phyloP scores from a whole-genome alignment of 2,888 invertebrate species.

The Lydus trimaculatus region DNA sequence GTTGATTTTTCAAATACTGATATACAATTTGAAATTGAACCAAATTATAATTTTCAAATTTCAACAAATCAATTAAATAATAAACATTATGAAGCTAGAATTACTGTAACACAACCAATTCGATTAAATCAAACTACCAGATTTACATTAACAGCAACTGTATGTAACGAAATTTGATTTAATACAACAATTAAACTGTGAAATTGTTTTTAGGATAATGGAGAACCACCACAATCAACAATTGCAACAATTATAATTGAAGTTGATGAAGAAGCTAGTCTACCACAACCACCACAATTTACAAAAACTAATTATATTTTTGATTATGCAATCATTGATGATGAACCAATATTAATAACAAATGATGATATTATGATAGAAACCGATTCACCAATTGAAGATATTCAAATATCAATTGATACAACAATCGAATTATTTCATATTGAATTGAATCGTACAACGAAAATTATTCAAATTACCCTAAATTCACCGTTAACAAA shows the following conservation, averaged over 20 bases:
- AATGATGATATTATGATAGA: constrained; percentile 14
- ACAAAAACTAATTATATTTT: constrained; percentile 60
- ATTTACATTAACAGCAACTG: constrained; percentile 46
- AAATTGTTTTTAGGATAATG: constrained; percentile 38
- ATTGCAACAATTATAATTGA: constrained; percentile 51
- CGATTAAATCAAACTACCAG: constrained; percentile 27
- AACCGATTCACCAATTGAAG: constrained; percentile 2
- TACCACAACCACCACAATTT: constrained; percentile 63
- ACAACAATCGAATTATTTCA: too few species aligned
- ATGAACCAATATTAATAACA: constrained; percentile 38
- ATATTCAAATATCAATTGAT: constrained; percentile 9
- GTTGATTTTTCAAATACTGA: constrained; percentile 63
- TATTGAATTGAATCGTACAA: neutral
- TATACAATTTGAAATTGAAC: constrained; percentile 42
- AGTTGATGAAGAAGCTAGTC: constrained; percentile 56
- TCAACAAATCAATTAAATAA: constrained; percentile 17
- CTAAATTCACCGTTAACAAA: neutral
- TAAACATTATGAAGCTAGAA: constrained; percentile 38
- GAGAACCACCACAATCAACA: constrained; percentile 22
- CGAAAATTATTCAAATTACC: constrained; percentile 3
- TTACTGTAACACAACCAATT: constrained; percentile 37
- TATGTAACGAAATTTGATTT: too few species aligned
- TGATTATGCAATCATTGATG: constrained; percentile 56
- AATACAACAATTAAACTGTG: too few species aligned
- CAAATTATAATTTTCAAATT: constrained; percentile 39